A percentile compares a stretch with the other conserved stretches of the same genome.
These are phyloP conservation scores for Setipinna tenuifilis DNA, from an alignment of 2,797 vertebrate genomes.

Conservation along the genomic window DNA sequence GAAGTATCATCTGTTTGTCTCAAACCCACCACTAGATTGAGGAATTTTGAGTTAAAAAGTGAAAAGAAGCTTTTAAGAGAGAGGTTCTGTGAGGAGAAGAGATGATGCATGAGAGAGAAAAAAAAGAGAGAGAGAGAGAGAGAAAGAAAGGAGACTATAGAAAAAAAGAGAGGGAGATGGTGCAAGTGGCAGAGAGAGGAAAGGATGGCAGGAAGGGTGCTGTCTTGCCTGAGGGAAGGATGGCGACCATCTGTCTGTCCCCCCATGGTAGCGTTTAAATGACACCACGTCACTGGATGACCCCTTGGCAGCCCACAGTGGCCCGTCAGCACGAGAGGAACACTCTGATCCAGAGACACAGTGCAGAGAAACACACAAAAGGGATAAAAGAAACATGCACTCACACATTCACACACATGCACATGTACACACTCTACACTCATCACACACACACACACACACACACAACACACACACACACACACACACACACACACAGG, in stretches of 20 bases:
- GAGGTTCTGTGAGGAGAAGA: not conserved
- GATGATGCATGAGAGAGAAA: too few species aligned
- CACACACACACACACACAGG: too few species aligned
- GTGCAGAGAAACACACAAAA: not conserved
- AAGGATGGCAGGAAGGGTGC: not conserved
- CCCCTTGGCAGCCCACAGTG: not conserved
- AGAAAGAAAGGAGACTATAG: not conserved
- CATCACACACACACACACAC: too few species aligned
- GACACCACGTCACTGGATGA: constrained; percentile 19
- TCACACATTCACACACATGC: too few species aligned
- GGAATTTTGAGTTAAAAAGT: too few species aligned
- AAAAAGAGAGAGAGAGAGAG: not conserved
- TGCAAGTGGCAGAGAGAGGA: not conserved
- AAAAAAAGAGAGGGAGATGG: not conserved
- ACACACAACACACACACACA: too few species aligned
- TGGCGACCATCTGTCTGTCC: constrained; percentile 2
- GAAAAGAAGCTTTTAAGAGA: not conserved
- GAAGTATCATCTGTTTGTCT: too few species aligned
- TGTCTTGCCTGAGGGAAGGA: constrained; percentile 7
- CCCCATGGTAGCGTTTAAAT: not conserved
- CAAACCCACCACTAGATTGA: too few species aligned
- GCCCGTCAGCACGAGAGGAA: not conserved
- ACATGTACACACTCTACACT: too few species aligned
- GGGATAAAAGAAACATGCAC: not conserved
- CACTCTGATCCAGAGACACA: not conserved